Conservation (phyloP, 2,888 invertebrate species). For the Hirudinaria manillensis region DNA sequence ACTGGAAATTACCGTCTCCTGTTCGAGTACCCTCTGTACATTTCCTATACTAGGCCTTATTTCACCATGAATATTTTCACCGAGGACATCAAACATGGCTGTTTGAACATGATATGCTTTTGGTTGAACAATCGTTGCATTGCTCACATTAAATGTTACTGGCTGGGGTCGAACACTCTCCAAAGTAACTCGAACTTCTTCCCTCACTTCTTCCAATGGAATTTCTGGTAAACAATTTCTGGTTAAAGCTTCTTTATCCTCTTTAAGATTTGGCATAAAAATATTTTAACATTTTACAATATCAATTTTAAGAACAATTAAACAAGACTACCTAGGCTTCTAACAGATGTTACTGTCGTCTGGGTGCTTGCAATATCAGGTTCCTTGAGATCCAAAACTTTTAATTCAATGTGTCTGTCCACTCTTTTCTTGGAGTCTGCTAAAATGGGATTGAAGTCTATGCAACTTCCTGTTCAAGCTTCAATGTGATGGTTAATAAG, state of each 20-base stretch:
- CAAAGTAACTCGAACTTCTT: conserved; percentile 3
- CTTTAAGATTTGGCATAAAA: not conserved
- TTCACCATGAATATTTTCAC: conserved; percentile 32
- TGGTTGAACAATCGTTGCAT: conserved; percentile 33
- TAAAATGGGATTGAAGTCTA: no score
- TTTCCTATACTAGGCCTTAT: conserved; percentile 26
- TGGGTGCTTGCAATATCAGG: not conserved
- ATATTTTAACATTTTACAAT: not conserved
- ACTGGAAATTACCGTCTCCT: conserved; percentile 16
- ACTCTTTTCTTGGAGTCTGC: not conserved
- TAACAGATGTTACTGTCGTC: not conserved
- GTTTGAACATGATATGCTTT: conserved; percentile 30
- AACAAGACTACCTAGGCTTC: no score
- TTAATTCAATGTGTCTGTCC: conserved; percentile 13
- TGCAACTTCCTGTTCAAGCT: no score
- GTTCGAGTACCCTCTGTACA: conserved; percentile 27
- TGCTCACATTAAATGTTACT: conserved; percentile 26
- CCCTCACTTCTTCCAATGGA: conserved; percentile 22
- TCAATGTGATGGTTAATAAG: no score
- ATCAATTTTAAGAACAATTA: no score
- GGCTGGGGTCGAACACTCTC: conserved; percentile 30
- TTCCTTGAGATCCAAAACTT: conserved; percentile 2
- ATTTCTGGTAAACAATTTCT: conserved; percentile 3
- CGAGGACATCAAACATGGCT: conserved; percentile 25
- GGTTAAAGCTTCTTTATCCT: not conserved